phyloP scores from a whole-genome alignment of 2,113 vertebrate species.

The Orycteropus afer region DNA sequence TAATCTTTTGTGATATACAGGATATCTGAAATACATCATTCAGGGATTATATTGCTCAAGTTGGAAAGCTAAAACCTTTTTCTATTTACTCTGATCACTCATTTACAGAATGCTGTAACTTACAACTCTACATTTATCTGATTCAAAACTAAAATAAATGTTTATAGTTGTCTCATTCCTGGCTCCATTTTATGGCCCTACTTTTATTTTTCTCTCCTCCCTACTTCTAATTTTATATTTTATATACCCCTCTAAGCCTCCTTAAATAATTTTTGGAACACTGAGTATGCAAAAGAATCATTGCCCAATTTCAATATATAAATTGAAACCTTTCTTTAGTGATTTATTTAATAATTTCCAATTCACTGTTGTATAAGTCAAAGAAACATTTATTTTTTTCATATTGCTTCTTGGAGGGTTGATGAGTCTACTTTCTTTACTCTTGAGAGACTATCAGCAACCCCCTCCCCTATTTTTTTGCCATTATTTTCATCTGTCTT shows the following conservation, averaged over 20 bases:
- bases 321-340: not conserved
- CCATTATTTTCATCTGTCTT: slow-evolving; percentile 23
- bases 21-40: not conserved
- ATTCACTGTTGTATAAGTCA: not conserved
- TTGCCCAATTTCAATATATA: not conserved
- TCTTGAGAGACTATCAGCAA: not conserved
- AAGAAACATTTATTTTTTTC: not conserved
- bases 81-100: not conserved
- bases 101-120: not conserved
- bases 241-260: not conserved
- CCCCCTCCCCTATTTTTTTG: not conserved
- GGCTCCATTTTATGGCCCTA: not conserved
- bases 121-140: not conserved
- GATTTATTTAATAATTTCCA: not conserved
- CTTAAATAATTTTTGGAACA: not conserved
- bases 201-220: not conserved
- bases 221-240: not conserved
- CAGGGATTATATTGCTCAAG: not conserved
- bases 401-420: not conserved
- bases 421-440: not conserved
- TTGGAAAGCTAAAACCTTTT: slow-evolving; percentile 5
- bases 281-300: not conserved
- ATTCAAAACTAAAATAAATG: slow-evolving; percentile 27
- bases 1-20: slow-evolving; percentile 52
- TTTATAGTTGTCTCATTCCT: not conserved